phyloP scores from a whole-genome alignment of 2,888 invertebrate genomes.

The Drosophila lutescens region DNA sequence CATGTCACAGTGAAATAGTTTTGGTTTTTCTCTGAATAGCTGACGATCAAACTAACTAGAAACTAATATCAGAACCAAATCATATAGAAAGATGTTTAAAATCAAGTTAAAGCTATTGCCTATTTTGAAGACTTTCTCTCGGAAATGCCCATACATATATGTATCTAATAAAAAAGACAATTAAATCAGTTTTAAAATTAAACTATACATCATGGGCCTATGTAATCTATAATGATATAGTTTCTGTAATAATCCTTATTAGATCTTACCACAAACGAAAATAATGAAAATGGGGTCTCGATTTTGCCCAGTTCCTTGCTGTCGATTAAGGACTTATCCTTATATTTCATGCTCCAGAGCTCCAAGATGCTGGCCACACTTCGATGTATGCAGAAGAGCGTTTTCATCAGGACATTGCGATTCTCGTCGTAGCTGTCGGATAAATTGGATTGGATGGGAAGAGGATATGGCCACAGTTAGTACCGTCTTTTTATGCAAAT shows the following conservation, averaged over 20 bases:
- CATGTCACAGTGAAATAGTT: too few species aligned
- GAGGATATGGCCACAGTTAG: conserved; percentile 14
- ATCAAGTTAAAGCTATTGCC: too few species aligned
- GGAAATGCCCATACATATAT: too few species aligned
- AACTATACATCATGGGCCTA: too few species aligned
- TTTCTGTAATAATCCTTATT: background rate
- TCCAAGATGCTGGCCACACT: conserved; percentile 92
- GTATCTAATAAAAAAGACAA: too few species aligned
- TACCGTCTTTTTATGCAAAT: conserved; percentile 61
- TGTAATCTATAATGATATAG: too few species aligned
- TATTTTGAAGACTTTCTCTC: too few species aligned
- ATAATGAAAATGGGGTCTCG: conserved; percentile 82
- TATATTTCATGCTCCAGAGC: conserved; percentile 92
- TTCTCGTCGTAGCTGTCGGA: conserved; percentile 84
- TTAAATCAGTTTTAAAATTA: too few species aligned
- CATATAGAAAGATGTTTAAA: too few species aligned
- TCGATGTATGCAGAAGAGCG: conserved; percentile 91
- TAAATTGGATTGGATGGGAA: background rate
- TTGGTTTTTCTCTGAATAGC: too few species aligned
- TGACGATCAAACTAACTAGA: too few species aligned
- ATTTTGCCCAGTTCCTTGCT: conserved; percentile 81
- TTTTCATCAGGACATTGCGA: conserved; percentile 86
- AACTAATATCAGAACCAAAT: too few species aligned
- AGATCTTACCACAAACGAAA: conserved; percentile 80
- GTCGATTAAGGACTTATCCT: conserved; percentile 84